Percentiles rank a stretch among this genome's conserved stretches.
phyloP scores from a whole-genome alignment of 2,888 invertebrate species.

The Standfussiana lucernea region DNA sequence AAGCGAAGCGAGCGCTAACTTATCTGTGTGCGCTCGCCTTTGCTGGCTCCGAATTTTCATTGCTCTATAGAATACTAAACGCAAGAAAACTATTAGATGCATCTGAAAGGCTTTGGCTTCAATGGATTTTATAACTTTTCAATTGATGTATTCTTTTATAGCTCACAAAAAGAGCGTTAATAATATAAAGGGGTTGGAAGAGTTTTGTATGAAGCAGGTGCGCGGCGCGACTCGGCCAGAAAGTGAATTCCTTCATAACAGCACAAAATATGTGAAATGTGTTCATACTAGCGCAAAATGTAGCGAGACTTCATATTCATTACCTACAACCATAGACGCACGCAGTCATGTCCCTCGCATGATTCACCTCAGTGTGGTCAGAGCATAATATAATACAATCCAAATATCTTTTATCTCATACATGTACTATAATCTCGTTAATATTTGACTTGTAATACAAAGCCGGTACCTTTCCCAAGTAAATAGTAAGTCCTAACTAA shows the following conservation, averaged over 20 bases:
- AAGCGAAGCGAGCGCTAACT: slow-evolving; percentile 8
- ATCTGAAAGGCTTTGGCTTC: neutral
- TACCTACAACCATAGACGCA: neutral
- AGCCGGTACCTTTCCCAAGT: neutral
- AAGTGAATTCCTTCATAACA: too few species aligned
- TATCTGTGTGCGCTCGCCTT: slow-evolving; percentile 39
- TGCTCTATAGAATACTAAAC: slow-evolving; percentile 52
- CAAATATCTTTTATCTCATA: neutral
- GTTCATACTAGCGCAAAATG: neutral
- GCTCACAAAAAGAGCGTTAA: neutral
- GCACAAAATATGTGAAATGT: too few species aligned
- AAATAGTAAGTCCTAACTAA: slow-evolving; percentile 20
- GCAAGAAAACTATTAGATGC: slow-evolving; percentile 18
- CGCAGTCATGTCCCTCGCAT: neutral
- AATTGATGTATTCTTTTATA: neutral
- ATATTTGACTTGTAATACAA: slow-evolving; percentile 16
- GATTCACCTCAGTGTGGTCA: neutral
- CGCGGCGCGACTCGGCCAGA: neutral
- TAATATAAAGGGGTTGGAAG: too few species aligned
- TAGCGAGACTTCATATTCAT: neutral
- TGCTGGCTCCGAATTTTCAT: slow-evolving; percentile 45
- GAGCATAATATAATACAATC: neutral
- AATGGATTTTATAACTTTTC: neutral
- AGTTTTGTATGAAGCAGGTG: too few species aligned
- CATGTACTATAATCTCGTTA: slow-evolving; percentile 10